phyloP scores from a whole-genome alignment of 2,888 invertebrate species.

The Camptogramma bilineatum region DNA sequence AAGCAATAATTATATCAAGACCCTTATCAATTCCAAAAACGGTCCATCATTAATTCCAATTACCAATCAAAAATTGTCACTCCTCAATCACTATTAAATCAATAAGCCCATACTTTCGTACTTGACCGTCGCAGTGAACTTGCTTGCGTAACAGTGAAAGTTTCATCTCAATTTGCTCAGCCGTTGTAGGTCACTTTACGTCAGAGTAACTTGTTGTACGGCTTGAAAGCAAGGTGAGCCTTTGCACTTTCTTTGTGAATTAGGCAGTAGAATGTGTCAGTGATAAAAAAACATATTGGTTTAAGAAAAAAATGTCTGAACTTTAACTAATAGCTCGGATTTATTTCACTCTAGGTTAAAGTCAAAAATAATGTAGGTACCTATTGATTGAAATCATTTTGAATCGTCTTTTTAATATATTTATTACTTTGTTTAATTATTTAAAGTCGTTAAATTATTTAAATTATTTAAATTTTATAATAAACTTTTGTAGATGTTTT shows the following conservation, averaged over 20 bases:
- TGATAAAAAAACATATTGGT: background rate
- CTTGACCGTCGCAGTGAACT: conserved; percentile 50
- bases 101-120: conserved; percentile 31
- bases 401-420: no score
- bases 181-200: conserved; percentile 45
- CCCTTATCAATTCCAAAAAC: background rate
- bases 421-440: no score
- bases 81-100: conserved; percentile 32
- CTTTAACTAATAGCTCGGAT: no score
- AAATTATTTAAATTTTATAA: no score
- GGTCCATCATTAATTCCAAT: conserved; percentile 15
- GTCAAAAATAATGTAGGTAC: no score
- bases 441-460: no score
- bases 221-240: conserved; percentile 40
- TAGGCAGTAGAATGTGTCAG: background rate
- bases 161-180: conserved; percentile 34
- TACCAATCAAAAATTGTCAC: conserved; percentile 30
- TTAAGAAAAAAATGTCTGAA: no score
- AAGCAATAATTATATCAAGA: background rate
- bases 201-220: conserved; percentile 38
- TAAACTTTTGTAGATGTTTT: no score
- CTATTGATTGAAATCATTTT: no score
- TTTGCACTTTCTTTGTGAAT: conserved; percentile 35
- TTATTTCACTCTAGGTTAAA: no score
- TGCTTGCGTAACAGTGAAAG: conserved; percentile 58